Evolutionary conservation across 2,113 vertebrate genomes (phyloP).

Genomic region (Barnardius zonarius): DNA sequence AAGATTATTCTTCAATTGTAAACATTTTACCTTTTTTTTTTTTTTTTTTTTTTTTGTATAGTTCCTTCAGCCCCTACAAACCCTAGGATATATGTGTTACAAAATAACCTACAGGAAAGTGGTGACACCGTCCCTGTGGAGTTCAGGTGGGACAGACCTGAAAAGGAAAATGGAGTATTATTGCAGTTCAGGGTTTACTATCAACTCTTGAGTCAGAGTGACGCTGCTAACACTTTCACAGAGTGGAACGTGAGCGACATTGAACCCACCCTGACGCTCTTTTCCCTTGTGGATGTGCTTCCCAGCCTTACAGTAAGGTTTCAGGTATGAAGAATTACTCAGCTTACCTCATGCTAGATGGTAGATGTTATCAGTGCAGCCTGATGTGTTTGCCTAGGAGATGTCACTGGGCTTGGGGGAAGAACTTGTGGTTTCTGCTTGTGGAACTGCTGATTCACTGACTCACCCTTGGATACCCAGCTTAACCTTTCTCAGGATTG

Average conservation of each 20-base stretch:
- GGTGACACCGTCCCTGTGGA: slow-evolving; percentile 48
- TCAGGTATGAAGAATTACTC: slow-evolving; percentile 68
- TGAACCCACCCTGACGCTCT: not conserved
- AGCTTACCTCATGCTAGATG: not conserved
- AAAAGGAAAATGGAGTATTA: slow-evolving; percentile 63
- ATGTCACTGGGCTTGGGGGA: not conserved
- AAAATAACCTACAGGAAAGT: not conserved
- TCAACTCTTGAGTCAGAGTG: slow-evolving; percentile 39
- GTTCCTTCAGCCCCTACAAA: slow-evolving; percentile 72
- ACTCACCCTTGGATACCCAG: not conserved
- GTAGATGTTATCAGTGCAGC: not conserved
- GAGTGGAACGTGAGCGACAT: slow-evolving; percentile 34
- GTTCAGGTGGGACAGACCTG: slow-evolving; percentile 73
- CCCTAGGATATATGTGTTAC: slow-evolving; percentile 65
- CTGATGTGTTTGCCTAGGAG: not conserved
- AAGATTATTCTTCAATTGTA: slow-evolving; percentile 61
- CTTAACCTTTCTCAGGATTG: not conserved
- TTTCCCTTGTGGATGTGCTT: slow-evolving; percentile 49
- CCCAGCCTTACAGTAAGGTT: slow-evolving; percentile 54
- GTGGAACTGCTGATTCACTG: not conserved
- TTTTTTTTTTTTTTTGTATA: not conserved
- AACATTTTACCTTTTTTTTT: slow-evolving; percentile 25
- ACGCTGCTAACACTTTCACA: not conserved
- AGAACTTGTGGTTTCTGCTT: not conserved
- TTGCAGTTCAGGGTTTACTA: slow-evolving; percentile 66